Percentiles rank a stretch among this genome's conserved stretches.
Evolutionary conservation across 2,113 vertebrate genomes (phyloP).

Genomic region (Neofelis nebulosa): DNA sequence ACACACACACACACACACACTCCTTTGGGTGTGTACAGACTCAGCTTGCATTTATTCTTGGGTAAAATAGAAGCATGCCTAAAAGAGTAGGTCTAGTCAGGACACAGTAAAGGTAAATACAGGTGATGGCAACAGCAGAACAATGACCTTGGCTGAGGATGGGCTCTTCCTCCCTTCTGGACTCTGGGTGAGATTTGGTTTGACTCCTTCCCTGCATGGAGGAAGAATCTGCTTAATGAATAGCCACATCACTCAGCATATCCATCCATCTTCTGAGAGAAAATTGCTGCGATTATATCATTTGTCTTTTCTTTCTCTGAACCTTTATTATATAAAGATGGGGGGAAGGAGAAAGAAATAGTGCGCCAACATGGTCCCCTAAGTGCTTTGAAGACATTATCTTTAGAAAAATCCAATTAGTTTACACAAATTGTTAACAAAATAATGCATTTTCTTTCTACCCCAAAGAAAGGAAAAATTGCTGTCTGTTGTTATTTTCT

Average conservation of each 20-base stretch:
- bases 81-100: neutral
- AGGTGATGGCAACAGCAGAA: neutral
- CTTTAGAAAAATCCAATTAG: constrained; percentile 28
- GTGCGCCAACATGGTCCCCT: neutral
- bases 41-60: neutral
- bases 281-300: neutral
- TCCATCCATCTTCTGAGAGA: constrained; percentile 29
- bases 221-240: neutral
- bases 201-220: neutral
- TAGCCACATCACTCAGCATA: neutral
- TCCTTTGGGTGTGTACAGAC: neutral
- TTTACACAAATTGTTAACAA: constrained; percentile 48
- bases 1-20: neutral
- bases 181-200: neutral
- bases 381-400: neutral
- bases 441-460: constrained; percentile 28
- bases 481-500: neutral
- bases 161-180: neutral
- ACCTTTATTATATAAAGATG: neutral
- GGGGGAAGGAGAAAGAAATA: neutral
- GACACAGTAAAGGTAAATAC: neutral
- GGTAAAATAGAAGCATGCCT: neutral
- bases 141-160: neutral
- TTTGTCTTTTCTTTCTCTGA: neutral
- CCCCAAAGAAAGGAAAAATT: neutral